Percentiles rank a stretch among this genome's conserved stretches.
phyloP scores from a whole-genome alignment of 2,797 vertebrate genomes.

The Trachops cirrhosus region DNA sequence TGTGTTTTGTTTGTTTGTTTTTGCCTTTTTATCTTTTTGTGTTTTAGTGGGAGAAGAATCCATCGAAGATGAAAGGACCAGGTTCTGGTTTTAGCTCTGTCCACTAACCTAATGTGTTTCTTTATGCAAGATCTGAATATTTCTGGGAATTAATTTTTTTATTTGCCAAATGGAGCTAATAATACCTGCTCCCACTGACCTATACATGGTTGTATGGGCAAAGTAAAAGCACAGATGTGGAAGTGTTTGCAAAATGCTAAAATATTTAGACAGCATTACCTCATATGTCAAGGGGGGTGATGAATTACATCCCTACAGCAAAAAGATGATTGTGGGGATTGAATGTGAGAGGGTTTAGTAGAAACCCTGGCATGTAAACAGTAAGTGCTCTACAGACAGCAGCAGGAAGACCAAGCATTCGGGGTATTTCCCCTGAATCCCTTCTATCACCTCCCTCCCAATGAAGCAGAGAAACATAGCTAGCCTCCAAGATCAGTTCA shows the following conservation, averaged over 20 bases:
- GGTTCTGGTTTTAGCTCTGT: background rate
- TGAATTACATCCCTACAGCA: background rate
- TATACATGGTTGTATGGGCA: background rate
- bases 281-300: background rate
- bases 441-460: background rate
- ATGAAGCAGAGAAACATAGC: background rate
- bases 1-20: background rate
- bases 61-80: background rate
- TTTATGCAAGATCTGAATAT: background rate
- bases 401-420: background rate
- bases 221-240: background rate
- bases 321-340: background rate
- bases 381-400: background rate
- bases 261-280: background rate
- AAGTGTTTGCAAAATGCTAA: background rate
- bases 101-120: background rate
- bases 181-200: background rate
- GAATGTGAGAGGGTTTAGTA: background rate
- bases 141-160: background rate
- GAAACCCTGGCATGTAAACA: background rate
- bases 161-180: background rate
- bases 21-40: background rate
- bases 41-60: background rate
- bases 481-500: background rate
- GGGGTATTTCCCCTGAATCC: background rate